Evolutionary conservation across 2,888 invertebrate genomes (phyloP).

Genomic region (Helicoverpa assulta): DNA sequence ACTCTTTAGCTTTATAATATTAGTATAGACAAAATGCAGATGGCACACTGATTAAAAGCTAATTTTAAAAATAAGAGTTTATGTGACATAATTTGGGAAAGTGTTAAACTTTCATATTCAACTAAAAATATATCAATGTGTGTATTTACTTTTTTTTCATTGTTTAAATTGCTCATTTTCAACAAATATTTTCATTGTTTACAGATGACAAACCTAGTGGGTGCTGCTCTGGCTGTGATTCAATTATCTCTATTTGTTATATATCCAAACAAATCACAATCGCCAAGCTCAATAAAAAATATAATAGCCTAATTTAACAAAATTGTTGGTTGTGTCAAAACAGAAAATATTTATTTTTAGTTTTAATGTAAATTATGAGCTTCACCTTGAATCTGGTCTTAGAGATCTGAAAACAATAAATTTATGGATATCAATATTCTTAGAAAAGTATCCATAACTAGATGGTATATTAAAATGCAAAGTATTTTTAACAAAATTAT

Average conservation of each 20-base stretch:
- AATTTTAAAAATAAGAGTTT: too few relatives aligned
- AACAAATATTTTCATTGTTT: conserved; percentile 65
- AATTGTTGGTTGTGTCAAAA: conserved; percentile 2
- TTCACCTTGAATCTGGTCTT: not conserved
- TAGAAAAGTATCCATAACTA: not conserved
- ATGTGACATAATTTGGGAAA: not conserved
- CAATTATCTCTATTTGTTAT: conserved; percentile 95
- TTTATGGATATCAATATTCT: not conserved
- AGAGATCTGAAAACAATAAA: not conserved
- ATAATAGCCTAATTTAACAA: conserved; percentile 64
- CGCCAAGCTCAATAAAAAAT: conserved; percentile 69
- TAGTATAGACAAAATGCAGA: too few relatives aligned
- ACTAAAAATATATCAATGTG: too few relatives aligned
- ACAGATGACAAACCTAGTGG: conserved; percentile 95
- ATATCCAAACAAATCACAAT: conserved; percentile 89
- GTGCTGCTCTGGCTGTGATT: conserved; percentile 92
- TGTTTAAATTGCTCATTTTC: too few relatives aligned
- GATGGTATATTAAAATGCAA: too few relatives aligned
- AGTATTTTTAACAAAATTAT: not conserved
- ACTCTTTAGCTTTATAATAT: too few relatives aligned
- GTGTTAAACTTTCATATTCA: not conserved
- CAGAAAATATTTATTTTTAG: conserved; percentile 13
- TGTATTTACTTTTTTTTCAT: too few relatives aligned
- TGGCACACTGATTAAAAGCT: too few relatives aligned
- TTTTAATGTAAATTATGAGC: conserved; percentile 6